phyloP scores from a whole-genome alignment of 2,113 vertebrate genomes.

The Leuciscus idus region DNA sequence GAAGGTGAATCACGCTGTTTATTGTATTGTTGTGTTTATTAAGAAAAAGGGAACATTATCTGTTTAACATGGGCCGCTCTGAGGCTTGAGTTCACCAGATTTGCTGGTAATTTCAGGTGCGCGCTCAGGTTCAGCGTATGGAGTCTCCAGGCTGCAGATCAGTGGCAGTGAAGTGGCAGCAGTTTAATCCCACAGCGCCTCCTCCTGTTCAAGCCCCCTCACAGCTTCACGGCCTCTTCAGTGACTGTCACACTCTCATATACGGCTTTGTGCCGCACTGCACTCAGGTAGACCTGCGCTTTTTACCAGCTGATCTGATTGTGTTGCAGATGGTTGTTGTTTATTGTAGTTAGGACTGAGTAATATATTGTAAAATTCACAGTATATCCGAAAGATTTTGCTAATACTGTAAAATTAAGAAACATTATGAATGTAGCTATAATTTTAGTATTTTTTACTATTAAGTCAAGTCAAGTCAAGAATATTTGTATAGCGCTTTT shows the following conservation, averaged over 20 bases:
- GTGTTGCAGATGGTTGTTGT: not conserved
- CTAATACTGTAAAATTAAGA: not conserved
- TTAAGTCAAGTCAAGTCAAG: no score
- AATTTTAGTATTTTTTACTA: not conserved
- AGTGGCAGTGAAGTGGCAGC: constrained; percentile 87
- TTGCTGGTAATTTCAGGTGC: constrained; percentile 71
- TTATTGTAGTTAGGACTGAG: not conserved
- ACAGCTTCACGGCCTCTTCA: constrained; percentile 81
- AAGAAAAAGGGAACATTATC: not conserved
- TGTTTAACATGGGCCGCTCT: not conserved
- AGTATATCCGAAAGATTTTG: not conserved
- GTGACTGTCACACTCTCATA: constrained; percentile 78
- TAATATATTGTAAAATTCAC: not conserved
- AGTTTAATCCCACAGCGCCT: constrained; percentile 65
- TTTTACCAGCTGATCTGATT: no score
- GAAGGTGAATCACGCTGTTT: constrained; percentile 74
- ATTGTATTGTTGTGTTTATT: not conserved
- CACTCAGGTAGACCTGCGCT: constrained; percentile 76
- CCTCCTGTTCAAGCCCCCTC: constrained; percentile 81
- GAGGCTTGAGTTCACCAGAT: not conserved
- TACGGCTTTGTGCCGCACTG: constrained; percentile 86
- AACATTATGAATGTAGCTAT: not conserved
- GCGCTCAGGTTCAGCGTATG: constrained; percentile 74
- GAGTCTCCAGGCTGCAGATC: constrained; percentile 80
- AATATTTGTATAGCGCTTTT: no score